Percentiles rank a stretch among this genome's conserved stretches.
These are phyloP conservation scores for Tor tambroides DNA, from an alignment of 2,113 vertebrate genomes.

Conservation along the genomic window DNA sequence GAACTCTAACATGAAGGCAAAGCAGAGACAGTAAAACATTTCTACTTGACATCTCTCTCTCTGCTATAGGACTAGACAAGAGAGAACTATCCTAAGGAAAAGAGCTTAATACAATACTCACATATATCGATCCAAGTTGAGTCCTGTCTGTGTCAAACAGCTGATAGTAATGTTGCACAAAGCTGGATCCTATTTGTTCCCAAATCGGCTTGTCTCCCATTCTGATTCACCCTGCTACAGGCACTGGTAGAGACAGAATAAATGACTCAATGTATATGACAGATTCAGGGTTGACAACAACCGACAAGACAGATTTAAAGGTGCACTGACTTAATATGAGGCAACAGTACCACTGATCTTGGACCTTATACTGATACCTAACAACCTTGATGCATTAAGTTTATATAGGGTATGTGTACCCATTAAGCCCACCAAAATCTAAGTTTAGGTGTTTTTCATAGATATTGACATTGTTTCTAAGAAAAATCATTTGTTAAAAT, in stretches of 20 bases:
- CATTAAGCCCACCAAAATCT: too few species aligned
- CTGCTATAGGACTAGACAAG: neutral
- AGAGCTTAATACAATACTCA: constrained; percentile 76
- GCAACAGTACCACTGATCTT: neutral
- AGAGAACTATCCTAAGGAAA: neutral
- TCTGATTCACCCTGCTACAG: constrained; percentile 85
- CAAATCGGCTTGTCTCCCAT: constrained; percentile 98
- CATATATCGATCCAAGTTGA: constrained; percentile 95
- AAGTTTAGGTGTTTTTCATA: too few species aligned
- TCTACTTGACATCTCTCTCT: neutral
- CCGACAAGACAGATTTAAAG: neutral
- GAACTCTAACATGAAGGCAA: neutral
- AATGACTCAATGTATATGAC: neutral
- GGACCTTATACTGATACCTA: neutral
- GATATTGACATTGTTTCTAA: too few species aligned
- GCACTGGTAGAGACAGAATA: constrained; percentile 72
- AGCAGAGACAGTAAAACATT: neutral
- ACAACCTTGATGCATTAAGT: neutral
- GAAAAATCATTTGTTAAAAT: too few species aligned
- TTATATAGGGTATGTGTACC: too few species aligned
- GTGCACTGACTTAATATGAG: neutral
- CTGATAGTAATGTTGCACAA: constrained; percentile 97
- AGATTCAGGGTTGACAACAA: neutral
- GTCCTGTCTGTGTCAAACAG: constrained; percentile 95
- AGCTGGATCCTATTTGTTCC: constrained; percentile 99